Evolutionary conservation across 2,797 vertebrate genomes (phyloP).

Genomic region (Falco berigora): DNA sequence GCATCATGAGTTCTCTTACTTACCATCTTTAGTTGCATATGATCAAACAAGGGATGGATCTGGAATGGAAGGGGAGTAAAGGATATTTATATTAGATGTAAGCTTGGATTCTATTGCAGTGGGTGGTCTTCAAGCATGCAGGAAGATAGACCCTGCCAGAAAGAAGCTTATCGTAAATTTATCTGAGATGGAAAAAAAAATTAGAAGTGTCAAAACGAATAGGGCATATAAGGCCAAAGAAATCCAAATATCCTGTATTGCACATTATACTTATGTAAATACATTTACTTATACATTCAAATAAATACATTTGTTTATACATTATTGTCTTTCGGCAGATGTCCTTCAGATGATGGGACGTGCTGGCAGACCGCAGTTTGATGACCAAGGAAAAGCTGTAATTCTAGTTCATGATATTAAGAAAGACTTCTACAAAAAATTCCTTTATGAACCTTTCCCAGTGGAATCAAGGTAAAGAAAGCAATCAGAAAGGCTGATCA

Average conservation of each 20-base stretch:
- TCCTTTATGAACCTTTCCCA: conserved; percentile 97
- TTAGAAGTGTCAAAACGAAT: background rate
- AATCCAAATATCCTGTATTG: background rate
- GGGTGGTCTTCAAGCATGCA: background rate
- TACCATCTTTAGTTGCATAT: background rate
- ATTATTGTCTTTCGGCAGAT: conserved; percentile 74
- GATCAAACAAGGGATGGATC: background rate
- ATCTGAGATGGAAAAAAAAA: background rate
- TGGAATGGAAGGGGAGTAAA: background rate
- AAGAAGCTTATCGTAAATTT: background rate
- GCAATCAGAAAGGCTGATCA: background rate
- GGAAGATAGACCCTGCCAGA: background rate
- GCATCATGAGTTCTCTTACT: background rate
- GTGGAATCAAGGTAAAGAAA: conserved; percentile 91
- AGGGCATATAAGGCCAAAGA: background rate
- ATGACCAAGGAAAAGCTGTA: conserved; percentile 98
- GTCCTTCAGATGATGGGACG: conserved; percentile 99
- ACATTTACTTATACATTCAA: background rate
- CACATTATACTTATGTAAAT: background rate
- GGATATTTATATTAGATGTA: background rate
- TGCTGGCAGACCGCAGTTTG: conserved; percentile 95
- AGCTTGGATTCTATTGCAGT: background rate
- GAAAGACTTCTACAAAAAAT: conserved; percentile 99
- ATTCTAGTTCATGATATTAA: conserved; percentile 98
- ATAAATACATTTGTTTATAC: background rate